Conservation (phyloP, 1,140 invertebrate genomes). For the Aphidius gifuensis region DNA sequence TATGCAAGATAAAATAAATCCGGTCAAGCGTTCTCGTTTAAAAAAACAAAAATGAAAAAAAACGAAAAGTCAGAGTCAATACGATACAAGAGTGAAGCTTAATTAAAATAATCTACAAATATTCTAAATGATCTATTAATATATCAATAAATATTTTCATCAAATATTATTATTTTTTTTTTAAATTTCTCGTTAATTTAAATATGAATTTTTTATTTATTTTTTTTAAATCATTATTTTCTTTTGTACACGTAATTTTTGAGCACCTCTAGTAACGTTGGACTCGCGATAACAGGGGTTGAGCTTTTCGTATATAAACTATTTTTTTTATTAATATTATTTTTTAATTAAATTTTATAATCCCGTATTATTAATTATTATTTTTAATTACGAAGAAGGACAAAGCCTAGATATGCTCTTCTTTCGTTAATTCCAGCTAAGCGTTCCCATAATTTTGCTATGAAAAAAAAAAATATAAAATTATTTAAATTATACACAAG, state of each 20-base stretch:
- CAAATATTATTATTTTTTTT: constrained; percentile 5
- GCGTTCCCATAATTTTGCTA: constrained; percentile 10
- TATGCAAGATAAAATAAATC: not conserved
- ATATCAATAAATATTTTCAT: constrained; percentile 23
- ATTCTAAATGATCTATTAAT: constrained; percentile 7
- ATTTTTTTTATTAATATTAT: constrained; percentile 16
- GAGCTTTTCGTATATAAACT: constrained; percentile 25
- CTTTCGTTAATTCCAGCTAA: constrained; percentile 15
- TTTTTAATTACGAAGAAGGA: constrained; percentile 10
- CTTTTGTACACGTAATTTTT: constrained; percentile 43
- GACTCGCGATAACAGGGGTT: constrained; percentile 32
- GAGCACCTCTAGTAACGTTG: constrained; percentile 44
- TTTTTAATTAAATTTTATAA: not conserved
- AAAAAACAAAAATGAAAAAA: constrained; percentile 7
- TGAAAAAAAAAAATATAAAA: not conserved
- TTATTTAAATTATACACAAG: not conserved
- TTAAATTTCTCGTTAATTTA: constrained; percentile 36
- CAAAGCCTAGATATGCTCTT: constrained; percentile 26
- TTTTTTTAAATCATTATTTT: constrained; percentile 21
- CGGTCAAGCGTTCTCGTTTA: not conserved
- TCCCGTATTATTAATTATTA: not conserved
- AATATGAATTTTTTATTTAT: constrained; percentile 26
- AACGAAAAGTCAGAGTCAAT: constrained; percentile 1
- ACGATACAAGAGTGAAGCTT: constrained; percentile 24
- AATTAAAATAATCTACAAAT: constrained; percentile 16